Conservation (phyloP, 2,888 invertebrate species). For the Sipunculus nudus region DNA sequence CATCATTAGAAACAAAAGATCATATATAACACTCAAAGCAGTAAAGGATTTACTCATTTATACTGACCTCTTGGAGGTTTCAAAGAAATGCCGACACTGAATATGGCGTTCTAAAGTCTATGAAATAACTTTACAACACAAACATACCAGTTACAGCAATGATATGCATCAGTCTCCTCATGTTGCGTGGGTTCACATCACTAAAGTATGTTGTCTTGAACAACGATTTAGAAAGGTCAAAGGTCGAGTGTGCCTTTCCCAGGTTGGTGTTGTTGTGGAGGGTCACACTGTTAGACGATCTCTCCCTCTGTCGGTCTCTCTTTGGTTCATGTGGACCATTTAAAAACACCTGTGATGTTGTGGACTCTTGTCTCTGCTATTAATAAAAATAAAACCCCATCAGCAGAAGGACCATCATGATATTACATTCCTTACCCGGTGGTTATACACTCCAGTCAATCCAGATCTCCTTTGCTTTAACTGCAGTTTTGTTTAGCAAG, state of each 20-base stretch:
- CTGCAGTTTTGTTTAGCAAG: no score
- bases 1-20: no score
- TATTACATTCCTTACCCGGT: no score
- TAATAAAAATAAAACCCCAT: background rate
- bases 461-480: no score
- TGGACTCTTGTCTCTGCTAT: background rate
- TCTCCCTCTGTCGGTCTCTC: background rate
- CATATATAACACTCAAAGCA: no score
- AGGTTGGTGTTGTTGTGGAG: background rate
- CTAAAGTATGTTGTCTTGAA: conserved; percentile 98
- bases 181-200: conserved; percentile 96
- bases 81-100: no score
- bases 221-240: conserved; percentile 67
- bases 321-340: background rate
- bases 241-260: conserved; percentile 41
- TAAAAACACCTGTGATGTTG: background rate
- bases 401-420: no score
- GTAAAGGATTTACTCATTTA: no score
- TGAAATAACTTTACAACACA: no score
- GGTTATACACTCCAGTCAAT: no score
- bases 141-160: conserved; percentile 96
- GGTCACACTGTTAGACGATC: background rate
- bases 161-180: conserved; percentile 96
- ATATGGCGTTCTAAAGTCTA: no score
- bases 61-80: no score